Evolutionary conservation across 2,797 vertebrate genomes (phyloP).

Genomic region (Sardinella longiceps): DNA sequence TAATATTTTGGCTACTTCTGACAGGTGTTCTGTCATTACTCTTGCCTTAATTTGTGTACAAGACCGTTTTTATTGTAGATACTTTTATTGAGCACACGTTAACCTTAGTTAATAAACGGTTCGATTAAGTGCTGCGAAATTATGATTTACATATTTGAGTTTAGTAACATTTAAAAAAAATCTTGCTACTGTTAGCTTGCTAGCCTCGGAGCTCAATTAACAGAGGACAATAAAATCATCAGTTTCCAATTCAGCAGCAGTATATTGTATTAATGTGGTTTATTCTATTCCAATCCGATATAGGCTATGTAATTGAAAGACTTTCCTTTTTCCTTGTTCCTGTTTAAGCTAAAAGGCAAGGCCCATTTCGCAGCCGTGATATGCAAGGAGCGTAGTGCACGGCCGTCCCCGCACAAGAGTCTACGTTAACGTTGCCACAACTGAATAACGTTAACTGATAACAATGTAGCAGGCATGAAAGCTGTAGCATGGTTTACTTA

Average conservation of each 20-base stretch:
- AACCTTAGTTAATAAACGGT: not conserved
- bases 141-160: not conserved
- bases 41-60: not conserved
- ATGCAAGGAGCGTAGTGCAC: not conserved
- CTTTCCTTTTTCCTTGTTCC: not conserved
- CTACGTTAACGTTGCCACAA: no score
- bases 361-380: constrained; percentile 18
- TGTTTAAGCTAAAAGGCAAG: not conserved
- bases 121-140: not conserved
- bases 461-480: not conserved
- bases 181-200: not conserved
- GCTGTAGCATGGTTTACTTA: constrained; percentile 42
- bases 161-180: not conserved
- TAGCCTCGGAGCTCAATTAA: not conserved
- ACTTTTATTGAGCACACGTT: not conserved
- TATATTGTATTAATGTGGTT: not conserved
- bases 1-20: not conserved
- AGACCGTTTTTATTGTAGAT: not conserved
- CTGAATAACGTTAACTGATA: not conserved
- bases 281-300: not conserved
- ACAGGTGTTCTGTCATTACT: not conserved
- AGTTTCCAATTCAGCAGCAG: not conserved
- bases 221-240: not conserved
- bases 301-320: not conserved
- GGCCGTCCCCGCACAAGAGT: not conserved